phyloP scores from a whole-genome alignment of 2,797 vertebrate species.

The Halcyon badia region DNA sequence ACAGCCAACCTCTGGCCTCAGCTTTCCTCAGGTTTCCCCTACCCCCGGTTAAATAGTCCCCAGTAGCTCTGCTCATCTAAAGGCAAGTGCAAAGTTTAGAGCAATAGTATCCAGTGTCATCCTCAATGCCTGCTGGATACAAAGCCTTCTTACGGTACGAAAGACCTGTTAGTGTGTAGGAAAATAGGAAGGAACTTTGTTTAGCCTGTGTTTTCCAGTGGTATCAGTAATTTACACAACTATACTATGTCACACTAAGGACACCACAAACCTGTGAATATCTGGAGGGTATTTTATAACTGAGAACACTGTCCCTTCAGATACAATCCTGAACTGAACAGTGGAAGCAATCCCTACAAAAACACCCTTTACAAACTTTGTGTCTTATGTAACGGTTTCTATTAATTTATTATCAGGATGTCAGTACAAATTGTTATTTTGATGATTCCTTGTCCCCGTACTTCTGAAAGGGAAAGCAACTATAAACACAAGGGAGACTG shows the following conservation, averaged over 20 bases:
- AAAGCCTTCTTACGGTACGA: background rate
- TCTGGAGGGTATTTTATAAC: background rate
- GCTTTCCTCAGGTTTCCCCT: background rate
- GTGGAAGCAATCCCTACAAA: background rate
- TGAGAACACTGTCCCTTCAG: background rate
- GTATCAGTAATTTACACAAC: background rate
- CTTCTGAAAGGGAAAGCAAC: conserved; percentile 67
- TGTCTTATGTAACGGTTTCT: background rate
- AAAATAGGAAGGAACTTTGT: background rate
- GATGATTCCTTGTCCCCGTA: conserved; percentile 18
- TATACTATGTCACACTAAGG: background rate
- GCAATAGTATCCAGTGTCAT: background rate
- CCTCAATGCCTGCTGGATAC: background rate
- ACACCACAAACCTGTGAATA: background rate
- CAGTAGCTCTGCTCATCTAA: background rate
- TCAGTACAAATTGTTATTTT: conserved; percentile 51
- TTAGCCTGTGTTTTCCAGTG: background rate
- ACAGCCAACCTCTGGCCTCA: background rate
- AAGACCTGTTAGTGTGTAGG: background rate
- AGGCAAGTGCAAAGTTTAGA: background rate
- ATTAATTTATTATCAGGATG: conserved; percentile 47
- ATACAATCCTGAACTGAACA: background rate
- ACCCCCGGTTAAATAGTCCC: background rate
- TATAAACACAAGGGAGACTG: conserved; percentile 57
- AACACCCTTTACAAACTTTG: background rate